Conservation (phyloP, 1,140 invertebrate genomes). For the Nasonia longicornis region DNA sequence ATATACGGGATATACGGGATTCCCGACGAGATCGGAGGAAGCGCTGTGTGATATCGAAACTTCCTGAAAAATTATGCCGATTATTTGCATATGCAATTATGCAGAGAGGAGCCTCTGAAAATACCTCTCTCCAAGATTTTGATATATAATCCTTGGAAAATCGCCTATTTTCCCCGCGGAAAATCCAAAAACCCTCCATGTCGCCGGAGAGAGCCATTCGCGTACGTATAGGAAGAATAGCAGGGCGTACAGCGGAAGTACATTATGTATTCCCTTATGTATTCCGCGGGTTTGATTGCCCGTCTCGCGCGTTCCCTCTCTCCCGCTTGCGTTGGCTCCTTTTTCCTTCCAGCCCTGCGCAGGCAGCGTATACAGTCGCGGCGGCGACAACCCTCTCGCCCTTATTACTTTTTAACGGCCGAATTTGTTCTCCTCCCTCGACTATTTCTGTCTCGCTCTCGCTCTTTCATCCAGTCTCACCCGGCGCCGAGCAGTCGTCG, state of each 20-base stretch:
- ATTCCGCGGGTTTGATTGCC: conserved; percentile 9
- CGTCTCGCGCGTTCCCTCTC: conserved; percentile 43
- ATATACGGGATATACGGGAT: too few species aligned
- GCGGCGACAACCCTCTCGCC: background rate
- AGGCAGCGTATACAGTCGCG: background rate
- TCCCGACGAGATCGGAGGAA: too few species aligned
- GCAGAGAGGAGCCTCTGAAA: too few species aligned
- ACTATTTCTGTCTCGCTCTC: too few species aligned
- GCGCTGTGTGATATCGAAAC: too few species aligned
- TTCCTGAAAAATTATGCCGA: too few species aligned
- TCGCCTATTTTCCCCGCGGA: background rate
- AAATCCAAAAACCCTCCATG: too few species aligned
- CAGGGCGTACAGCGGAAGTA: background rate
- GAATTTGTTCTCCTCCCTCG: background rate
- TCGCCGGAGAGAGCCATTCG: background rate
- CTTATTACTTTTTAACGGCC: conserved; percentile 12
- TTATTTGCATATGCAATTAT: too few species aligned
- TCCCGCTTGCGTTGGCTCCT: too few species aligned
- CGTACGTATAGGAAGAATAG: background rate
- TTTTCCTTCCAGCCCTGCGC: too few species aligned
- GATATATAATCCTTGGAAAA: background rate
- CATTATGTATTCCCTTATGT: background rate
- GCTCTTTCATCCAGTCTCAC: too few species aligned
- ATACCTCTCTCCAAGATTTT: too few species aligned
- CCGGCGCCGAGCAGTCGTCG: background rate